Conservation (phyloP, 1,140 invertebrate species). For the Drosophila watanabei region DNA sequence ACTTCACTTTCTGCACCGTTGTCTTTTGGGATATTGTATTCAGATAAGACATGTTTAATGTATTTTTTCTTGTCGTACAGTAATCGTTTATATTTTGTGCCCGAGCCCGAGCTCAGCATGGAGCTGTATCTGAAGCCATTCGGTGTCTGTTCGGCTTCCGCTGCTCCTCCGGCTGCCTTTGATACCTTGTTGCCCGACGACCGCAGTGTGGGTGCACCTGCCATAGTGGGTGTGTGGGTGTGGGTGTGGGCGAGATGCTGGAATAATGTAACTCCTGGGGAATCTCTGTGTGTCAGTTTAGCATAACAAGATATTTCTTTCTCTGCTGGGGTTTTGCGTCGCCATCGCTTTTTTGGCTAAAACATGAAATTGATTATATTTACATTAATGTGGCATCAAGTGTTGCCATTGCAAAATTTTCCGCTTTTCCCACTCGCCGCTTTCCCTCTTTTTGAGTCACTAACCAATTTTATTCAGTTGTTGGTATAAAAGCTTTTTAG, state of each 20-base stretch:
- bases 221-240: not conserved
- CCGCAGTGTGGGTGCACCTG: constrained; percentile 24
- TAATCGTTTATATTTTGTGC: constrained; percentile 83
- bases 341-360: constrained; percentile 71
- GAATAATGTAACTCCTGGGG: constrained; percentile 81
- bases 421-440: constrained; percentile 20
- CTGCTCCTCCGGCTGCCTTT: constrained; percentile 31
- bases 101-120: constrained; percentile 23
- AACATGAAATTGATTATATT: constrained; percentile 84
- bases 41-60: constrained; percentile 84
- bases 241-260: constrained; percentile 21
- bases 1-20: constrained; percentile 82
- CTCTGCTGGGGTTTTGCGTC: constrained; percentile 46
- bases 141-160: constrained; percentile 74
- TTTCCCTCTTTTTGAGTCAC: constrained; percentile 5
- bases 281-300: constrained; percentile 84
- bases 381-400: constrained; percentile 82
- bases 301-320: constrained; percentile 84
- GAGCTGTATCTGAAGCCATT: constrained; percentile 30
- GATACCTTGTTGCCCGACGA: constrained; percentile 72
- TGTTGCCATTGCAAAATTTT: constrained; percentile 75
- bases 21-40: constrained; percentile 84
- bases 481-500: constrained; percentile 67
- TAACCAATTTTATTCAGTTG: constrained; percentile 35
- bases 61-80: constrained; percentile 84